Conservation (phyloP, 2,113 vertebrate species). For the Corvus hawaiiensis region DNA sequence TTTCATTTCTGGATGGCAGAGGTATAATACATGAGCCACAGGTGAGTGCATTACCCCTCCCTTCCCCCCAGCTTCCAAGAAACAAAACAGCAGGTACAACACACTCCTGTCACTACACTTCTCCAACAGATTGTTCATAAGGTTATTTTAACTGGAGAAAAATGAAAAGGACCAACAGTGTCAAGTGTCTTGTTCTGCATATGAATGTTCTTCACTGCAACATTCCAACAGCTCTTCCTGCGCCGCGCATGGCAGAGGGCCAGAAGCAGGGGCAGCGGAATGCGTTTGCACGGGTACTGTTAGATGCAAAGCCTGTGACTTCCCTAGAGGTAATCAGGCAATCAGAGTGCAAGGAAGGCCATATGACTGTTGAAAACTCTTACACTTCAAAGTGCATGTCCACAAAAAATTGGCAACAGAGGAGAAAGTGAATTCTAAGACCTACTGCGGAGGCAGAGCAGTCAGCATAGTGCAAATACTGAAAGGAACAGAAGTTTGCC, state of each 20-base stretch:
- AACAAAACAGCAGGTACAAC: conserved; percentile 68
- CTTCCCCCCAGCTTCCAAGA: conserved; percentile 59
- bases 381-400: conserved; percentile 43
- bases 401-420: conserved; percentile 39
- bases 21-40: conserved; percentile 68
- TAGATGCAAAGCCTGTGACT: neutral
- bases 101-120: conserved; percentile 53
- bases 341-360: conserved; percentile 53
- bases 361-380: neutral
- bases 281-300: neutral
- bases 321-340: conserved; percentile 33
- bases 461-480: conserved; percentile 50
- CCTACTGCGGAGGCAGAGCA: conserved; percentile 47
- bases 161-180: conserved; percentile 27
- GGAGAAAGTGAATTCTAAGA: conserved; percentile 45
- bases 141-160: conserved; percentile 47
- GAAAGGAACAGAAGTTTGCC: neutral
- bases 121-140: conserved; percentile 55
- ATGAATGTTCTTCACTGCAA: neutral
- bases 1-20: conserved; percentile 69
- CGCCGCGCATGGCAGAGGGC: conserved; percentile 6
- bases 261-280: conserved; percentile 32
- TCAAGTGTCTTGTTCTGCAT: conserved; percentile 28
- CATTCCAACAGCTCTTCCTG: conserved; percentile 12
- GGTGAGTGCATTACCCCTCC: conserved; percentile 41